phyloP scores from a whole-genome alignment of 1,140 invertebrate species.

The Sinella curviseta region DNA sequence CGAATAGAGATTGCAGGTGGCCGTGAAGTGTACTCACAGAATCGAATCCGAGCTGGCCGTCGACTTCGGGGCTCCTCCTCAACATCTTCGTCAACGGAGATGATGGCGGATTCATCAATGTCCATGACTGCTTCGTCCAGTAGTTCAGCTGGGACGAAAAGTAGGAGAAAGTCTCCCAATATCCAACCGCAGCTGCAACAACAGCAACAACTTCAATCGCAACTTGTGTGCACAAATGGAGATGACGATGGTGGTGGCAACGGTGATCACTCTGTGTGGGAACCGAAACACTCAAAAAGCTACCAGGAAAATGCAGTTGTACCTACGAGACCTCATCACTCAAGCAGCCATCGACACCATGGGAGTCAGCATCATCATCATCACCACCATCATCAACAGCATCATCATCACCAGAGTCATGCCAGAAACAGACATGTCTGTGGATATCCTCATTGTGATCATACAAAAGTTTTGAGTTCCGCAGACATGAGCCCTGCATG shows the following conservation, averaged over 20 bases:
- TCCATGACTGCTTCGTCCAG: slow-evolving; percentile 31
- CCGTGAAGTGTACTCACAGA: slow-evolving; percentile 80
- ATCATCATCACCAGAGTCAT: slow-evolving; percentile 28
- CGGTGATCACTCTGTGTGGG: slow-evolving; percentile 30
- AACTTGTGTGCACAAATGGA: slow-evolving; percentile 10
- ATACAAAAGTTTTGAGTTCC: slow-evolving; percentile 30
- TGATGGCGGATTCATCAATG: slow-evolving; percentile 27
- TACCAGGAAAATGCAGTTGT: slow-evolving; percentile 23
- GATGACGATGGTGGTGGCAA: not conserved
- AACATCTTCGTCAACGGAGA: slow-evolving; percentile 35
- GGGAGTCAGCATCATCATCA: slow-evolving; percentile 29
- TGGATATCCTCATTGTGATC: slow-evolving; percentile 33
- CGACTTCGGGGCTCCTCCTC: slow-evolving; percentile 54
- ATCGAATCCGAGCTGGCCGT: slow-evolving; percentile 69
- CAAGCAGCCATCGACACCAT: slow-evolving; percentile 29
- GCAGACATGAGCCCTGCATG: not conserved
- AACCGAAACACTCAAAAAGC: slow-evolving; percentile 35
- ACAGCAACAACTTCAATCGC: not conserved
- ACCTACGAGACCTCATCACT: slow-evolving; percentile 36
- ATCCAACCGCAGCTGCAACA: slow-evolving; percentile 40
- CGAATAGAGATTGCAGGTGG: slow-evolving; percentile 82
- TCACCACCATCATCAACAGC: slow-evolving; percentile 2
- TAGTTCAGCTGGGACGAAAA: slow-evolving; percentile 29
- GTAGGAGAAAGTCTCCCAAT: slow-evolving; percentile 32
- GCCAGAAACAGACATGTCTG: slow-evolving; percentile 34